Evolutionary conservation across 1,140 invertebrate species (phyloP), one percentile per base, ranked within the genome.

Genomic region (Brachionus rotundiformis): DNA sequence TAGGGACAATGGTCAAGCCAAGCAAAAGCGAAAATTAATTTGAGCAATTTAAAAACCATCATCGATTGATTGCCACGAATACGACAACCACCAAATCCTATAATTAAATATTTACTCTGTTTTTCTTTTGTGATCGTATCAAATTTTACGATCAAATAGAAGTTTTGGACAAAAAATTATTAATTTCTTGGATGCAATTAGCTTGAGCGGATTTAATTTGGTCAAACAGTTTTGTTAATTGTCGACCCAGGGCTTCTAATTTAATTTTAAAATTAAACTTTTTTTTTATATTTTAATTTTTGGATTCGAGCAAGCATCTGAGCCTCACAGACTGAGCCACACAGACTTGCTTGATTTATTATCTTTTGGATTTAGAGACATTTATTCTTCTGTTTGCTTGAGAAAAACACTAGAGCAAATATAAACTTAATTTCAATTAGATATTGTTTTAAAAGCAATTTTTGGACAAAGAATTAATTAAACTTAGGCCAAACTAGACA

Each of bases 351-450:
- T 41, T 73, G 68, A 73, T 73, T 73, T 73, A 73, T 73, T 73
- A 73, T 73, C 68, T 73, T 73, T 44, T 13, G 68, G 68, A 73
- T 73, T 73, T 73, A 73, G 68, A 73, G 68, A 73, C 68, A 44
- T 73, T 73, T 73, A 73, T 25, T 19, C n/a, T n/a, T n/a, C 41
- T 73, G 41, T 73, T 73, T 73, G 33, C 39, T 73, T 73, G 68
- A 73, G 68, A 73, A 73, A 73, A 73, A 73, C 19, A 73, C 16
- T 25, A 73, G 25, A 73, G 41, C 16, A 73, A 73, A 23, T 10
- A 41, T 73, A 41, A 73, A 73, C 36, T 73, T 73, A 73, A 73
- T 44, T 73, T 73, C 36, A 44, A 44, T 73, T 73, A 31, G 23
- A 11, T 41, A 44, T 36, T 54, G 47, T 54, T 54, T 54, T 54